Conservation (phyloP, 2,888 invertebrate genomes). For the Coenonympha arcania region DNA sequence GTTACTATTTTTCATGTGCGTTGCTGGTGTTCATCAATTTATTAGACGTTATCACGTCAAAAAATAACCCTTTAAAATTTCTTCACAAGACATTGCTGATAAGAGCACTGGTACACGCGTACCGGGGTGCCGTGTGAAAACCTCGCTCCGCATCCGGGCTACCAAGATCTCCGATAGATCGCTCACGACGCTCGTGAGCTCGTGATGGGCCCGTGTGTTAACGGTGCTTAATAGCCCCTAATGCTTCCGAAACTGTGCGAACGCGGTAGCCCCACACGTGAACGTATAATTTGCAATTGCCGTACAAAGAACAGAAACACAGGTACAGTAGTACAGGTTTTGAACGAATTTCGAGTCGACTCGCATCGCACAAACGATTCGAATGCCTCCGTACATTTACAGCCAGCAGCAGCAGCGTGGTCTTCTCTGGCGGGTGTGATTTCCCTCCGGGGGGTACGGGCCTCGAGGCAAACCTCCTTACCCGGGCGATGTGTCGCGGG, state of each 20-base stretch:
- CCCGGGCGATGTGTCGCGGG: too few species aligned
- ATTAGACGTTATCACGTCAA: too few species aligned
- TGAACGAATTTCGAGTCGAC: neutral
- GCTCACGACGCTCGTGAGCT: constrained; percentile 65
- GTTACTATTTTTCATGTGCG: too few species aligned
- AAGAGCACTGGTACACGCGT: constrained; percentile 9
- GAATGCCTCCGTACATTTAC: too few species aligned
- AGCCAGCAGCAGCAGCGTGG: too few species aligned
- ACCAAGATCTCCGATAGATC: constrained; percentile 70
- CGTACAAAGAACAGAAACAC: constrained; percentile 26
- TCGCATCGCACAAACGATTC: too few species aligned
- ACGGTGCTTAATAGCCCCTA: constrained; percentile 74
- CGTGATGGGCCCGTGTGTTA: constrained; percentile 70
- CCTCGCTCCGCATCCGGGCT: constrained; percentile 50
- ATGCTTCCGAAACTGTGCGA: constrained; percentile 75
- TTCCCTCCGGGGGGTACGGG: too few species aligned
- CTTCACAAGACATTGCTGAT: neutral
- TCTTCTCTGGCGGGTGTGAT: too few species aligned
- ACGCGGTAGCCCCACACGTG: constrained; percentile 72
- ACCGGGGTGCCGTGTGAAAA: constrained; percentile 57
- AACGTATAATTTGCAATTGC: constrained; percentile 62
- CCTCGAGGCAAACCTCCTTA: too few species aligned
- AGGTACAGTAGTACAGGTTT: neutral
- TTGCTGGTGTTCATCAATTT: too few species aligned
- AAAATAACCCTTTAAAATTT: neutral